Base-by-base conservation (phyloP, 2,113 vertebrate species). In the Paratilapia polleni region DNA sequence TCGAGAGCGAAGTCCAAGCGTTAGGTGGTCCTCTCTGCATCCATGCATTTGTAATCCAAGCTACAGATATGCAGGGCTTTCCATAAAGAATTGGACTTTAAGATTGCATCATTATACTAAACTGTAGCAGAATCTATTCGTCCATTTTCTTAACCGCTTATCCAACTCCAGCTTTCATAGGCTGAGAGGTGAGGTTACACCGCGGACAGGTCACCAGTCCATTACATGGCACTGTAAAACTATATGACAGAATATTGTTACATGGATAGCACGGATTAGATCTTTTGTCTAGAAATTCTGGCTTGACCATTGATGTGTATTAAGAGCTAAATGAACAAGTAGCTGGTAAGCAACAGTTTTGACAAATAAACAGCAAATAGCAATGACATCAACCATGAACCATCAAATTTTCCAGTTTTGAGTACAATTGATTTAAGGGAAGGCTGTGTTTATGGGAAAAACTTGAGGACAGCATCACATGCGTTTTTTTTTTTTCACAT, bases 61-160 rank as follows among this genome's bases (percentile, higher is more conserved):
- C 74, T 49, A 56, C 52, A 66, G 78, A 7, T 77, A 58, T 60
- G 58, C 43, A 81, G 13, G 22, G 34, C 13, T 78, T 85, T 61
- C 66, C 49, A 47, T 64, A 19, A 73, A 43, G 6, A 64, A 58
- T 1, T 34, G 1, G 31, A 28, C 81, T 56, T 4, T 28, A 9
- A 4, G 47, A 36, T 41, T 34, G 43, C 28, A 22, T 78, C 31
- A 59, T 80, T 31, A 58, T 6, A 43, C 58, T 49, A 36, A 19
- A n/a, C 24, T 5, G 19, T 61, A 1, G 1, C 2, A 8, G 10
- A 10, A 49, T 49, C 49, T 10, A 49, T 49, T 49, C 66, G 49
- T 49, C 43, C 12, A 20, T 52, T 73, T 73, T 73, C 43, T 52
- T 28, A 73, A 52, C 66, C 26, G 10, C 43, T 31, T n/a, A 34